A percentile compares a stretch with the other conserved stretches of the same genome.
Evolutionary conservation across 2,888 invertebrate species (phyloP).

Genomic region (Stramonita haemastoma): DNA sequence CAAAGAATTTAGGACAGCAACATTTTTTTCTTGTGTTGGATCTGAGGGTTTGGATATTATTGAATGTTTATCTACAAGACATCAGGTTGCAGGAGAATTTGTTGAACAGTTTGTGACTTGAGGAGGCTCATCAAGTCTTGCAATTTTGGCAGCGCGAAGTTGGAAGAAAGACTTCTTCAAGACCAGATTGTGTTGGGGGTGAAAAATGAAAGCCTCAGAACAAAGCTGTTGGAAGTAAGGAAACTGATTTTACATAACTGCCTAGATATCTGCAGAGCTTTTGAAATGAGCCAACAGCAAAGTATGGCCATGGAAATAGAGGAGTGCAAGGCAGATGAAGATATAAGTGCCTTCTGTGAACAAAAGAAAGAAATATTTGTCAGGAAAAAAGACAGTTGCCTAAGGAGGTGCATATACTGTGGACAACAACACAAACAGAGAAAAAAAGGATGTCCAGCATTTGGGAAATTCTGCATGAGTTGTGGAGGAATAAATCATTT

Average conservation of each 20-base stretch:
- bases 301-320: neutral
- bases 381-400: neutral
- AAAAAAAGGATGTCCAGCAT: neutral
- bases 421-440: neutral
- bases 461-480: neutral
- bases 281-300: neutral
- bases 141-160: too few relatives aligned
- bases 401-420: neutral
- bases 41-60: too few relatives aligned
- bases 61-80: too few relatives aligned
- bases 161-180: too few relatives aligned
- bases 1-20: too few relatives aligned
- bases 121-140: too few relatives aligned
- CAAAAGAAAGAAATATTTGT: neutral
- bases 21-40: too few relatives aligned
- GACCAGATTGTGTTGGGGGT: neutral
- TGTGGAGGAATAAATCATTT: neutral
- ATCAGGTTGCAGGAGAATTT: too few relatives aligned
- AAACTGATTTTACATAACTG: neutral
- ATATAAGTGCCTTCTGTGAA: neutral
- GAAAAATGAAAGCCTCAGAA: constrained; percentile 12
- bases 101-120: too few relatives aligned
- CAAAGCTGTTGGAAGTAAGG: neutral
- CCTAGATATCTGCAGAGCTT: neutral
- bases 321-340: neutral